A percentile compares a stretch with the other conserved stretches of the same genome.
phyloP scores from a whole-genome alignment of 2,797 vertebrate genomes.

The Emydoidea blandingii region DNA sequence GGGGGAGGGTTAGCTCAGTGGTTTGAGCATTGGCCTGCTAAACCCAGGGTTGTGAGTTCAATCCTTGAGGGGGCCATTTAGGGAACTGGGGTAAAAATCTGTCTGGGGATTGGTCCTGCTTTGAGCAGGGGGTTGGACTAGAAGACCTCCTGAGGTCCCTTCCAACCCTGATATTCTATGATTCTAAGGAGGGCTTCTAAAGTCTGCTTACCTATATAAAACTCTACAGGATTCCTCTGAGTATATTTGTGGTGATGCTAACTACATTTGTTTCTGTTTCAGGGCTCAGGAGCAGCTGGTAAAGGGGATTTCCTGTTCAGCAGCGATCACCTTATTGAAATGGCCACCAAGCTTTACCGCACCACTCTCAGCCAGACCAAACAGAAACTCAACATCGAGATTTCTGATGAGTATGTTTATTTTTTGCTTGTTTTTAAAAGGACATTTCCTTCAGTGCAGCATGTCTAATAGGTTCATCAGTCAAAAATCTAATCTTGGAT shows the following conservation, averaged over 20 bases:
- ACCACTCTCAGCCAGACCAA: conserved; percentile 88
- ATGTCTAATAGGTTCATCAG: not conserved
- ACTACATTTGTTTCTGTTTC: conserved; percentile 25
- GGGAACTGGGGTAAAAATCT: no score
- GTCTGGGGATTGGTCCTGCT: no score
- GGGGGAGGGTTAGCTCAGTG: no score
- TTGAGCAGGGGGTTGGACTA: no score
- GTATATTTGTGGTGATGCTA: not conserved
- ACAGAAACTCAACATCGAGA: conserved; percentile 91
- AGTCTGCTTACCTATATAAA: not conserved
- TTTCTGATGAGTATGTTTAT: conserved; percentile 94
- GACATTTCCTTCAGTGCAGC: not conserved
- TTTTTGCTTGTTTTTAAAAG: not conserved
- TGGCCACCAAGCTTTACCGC: conserved; percentile 96
- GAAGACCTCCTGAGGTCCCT: no score
- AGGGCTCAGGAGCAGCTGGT: conserved; percentile 93
- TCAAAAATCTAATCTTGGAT: conserved; percentile 9
- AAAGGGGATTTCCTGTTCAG: conserved; percentile 98
- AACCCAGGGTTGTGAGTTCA: no score
- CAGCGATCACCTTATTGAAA: conserved; percentile 97
- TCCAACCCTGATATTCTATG: no score
- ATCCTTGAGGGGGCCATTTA: no score
- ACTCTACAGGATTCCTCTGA: not conserved
- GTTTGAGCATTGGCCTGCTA: no score
- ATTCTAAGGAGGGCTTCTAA: not conserved